Conservation (phyloP, 2,888 invertebrate species). For the Pyrgus malvae region DNA sequence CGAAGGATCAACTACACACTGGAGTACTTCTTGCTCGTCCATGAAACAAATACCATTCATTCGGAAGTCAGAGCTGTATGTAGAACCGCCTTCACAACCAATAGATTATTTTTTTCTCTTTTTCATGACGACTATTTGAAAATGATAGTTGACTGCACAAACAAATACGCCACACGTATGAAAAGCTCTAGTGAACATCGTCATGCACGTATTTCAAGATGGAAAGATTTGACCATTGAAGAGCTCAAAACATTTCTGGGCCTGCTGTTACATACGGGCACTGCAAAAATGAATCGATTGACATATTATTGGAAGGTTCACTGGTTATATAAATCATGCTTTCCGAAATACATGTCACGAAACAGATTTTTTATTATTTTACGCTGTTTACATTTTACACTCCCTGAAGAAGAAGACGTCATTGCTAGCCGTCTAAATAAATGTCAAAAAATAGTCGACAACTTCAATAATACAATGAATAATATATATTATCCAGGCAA, state of each 20-base stretch:
- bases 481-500: slow-evolving; percentile 43
- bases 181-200: not conserved
- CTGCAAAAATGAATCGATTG: slow-evolving; percentile 43
- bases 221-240: slow-evolving; percentile 40
- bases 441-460: slow-evolving; percentile 41
- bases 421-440: slow-evolving; percentile 34
- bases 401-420: slow-evolving; percentile 36
- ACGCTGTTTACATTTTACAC: slow-evolving; percentile 46
- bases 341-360: slow-evolving; percentile 45
- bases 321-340: slow-evolving; percentile 43
- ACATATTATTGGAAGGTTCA: slow-evolving; percentile 52
- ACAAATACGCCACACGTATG: not conserved
- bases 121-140: not conserved
- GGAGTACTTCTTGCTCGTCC: slow-evolving; percentile 1
- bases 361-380: slow-evolving; percentile 49
- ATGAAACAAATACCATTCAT: slow-evolving; percentile 3
- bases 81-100: not conserved
- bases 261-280: slow-evolving; percentile 52
- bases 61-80: not conserved
- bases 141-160: not conserved
- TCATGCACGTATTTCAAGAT: slow-evolving; percentile 22
- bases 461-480: slow-evolving; percentile 48
- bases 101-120: slow-evolving; percentile 5
- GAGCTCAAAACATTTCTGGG: slow-evolving; percentile 49
- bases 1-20: not conserved